Evolutionary conservation across 2,113 vertebrate genomes (phyloP), one percentile per base, ranked within the genome.

Genomic region (Indicator indicator): DNA sequence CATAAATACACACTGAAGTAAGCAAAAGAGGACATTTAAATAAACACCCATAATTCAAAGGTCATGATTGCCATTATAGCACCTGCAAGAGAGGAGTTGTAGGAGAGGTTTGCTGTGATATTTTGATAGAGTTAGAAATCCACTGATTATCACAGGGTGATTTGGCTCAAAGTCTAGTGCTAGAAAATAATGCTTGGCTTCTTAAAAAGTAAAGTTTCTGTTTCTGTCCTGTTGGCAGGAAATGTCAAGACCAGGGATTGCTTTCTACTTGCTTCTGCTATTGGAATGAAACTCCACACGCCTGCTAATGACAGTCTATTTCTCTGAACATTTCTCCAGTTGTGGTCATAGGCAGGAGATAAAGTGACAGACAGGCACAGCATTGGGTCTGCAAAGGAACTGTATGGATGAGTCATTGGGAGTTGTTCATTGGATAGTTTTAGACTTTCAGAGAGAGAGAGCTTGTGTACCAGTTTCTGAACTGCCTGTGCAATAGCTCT

Each of bases 211-310:
- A 44, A 83, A 78, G 30, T 8, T 76, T 30, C 21, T 60, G 6
- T 59, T 80, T 74, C 64, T 73, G 30, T 79, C 71, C 68, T 28
- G 6, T 59, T 67, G 62, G 6, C 89, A 93, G 55, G 94, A 94
- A 97, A 95, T 97, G 94, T 89, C 68, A 80, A 90, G 93, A 89
- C 94, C 94, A 0, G 40, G 24, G 63, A 40, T 52, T 83, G 12
- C 55, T 92, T 90, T 93, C 78, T 74, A 69, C 33, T 88, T 52
- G 83, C 20, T 89, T 82, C n/a, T 75, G 55, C 33, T 77, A 27
- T 65, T 62, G 36, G 80, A 80, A 88, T 65, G 28, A 71, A 84
- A 86, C 40, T 81, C 27, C 68, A 65, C 36, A 19, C 36, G 50
- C 54, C 71, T 65, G 67, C 93, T 73, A 83, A 90, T 26, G 50